These are phyloP conservation scores for Diplazon laetatorius DNA, from an alignment of 2,888 invertebrate genomes.

Conservation along the genomic window DNA sequence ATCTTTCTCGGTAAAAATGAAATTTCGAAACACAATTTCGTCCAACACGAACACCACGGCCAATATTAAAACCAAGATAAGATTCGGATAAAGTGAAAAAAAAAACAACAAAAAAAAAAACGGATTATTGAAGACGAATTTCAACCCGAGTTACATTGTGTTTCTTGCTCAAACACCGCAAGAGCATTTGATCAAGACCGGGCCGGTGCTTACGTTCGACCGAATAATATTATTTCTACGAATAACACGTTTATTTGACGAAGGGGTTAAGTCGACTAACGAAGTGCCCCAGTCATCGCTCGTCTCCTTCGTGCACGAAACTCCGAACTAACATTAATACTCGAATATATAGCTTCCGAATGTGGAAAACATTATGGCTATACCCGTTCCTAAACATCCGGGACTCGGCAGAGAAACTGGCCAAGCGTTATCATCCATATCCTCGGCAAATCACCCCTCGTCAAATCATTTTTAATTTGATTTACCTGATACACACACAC, in stretches of 20 bases:
- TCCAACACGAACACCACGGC: too few species aligned
- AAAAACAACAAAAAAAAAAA: conserved; percentile 25
- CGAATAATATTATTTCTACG: conserved; percentile 68
- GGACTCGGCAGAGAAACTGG: conserved; percentile 27
- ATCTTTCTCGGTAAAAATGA: too few species aligned
- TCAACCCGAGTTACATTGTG: background rate
- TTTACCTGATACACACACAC: background rate
- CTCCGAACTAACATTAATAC: conserved; percentile 39
- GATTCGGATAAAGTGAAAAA: background rate
- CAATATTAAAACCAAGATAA: conserved; percentile 19
- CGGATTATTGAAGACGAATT: conserved; percentile 29
- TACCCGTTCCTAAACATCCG: background rate
- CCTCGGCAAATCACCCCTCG: background rate
- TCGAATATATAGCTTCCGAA: background rate
- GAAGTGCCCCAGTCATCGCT: conserved; percentile 47
- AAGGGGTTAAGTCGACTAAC: conserved; percentile 64
- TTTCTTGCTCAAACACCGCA: background rate
- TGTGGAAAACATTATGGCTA: background rate
- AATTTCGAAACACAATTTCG: too few species aligned
- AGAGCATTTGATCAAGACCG: conserved; percentile 54
- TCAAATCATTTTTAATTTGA: background rate
- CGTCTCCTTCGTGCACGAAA: conserved; percentile 17
- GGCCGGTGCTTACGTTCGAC: conserved; percentile 52
- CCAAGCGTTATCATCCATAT: conserved; percentile 11
- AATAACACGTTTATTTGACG: conserved; percentile 67